These are phyloP conservation scores for Melinopterus prodromus DNA, from an alignment of 2,888 invertebrate genomes.

Conservation along the genomic window DNA sequence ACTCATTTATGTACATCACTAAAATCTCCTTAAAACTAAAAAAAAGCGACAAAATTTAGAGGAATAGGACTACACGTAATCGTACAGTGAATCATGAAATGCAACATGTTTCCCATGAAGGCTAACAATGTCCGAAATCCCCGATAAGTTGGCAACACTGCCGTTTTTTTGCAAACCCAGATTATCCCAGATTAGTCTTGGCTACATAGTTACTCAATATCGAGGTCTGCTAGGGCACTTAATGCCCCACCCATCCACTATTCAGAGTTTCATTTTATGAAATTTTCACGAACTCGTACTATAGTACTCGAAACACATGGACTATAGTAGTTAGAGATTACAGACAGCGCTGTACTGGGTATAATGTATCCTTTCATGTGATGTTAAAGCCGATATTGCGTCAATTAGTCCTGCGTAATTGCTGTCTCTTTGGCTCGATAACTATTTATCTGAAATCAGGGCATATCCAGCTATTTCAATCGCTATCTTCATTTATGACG, in stretches of 20 bases:
- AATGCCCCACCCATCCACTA: neutral
- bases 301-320: neutral
- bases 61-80: constrained; percentile 35
- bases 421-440: constrained; percentile 19
- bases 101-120: constrained; percentile 44
- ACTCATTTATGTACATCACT: too few relatives aligned
- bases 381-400: constrained; percentile 17
- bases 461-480: constrained; percentile 7
- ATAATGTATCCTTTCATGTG: constrained; percentile 10
- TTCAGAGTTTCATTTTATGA: neutral
- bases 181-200: constrained; percentile 50
- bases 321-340: neutral
- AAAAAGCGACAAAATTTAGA: too few relatives aligned
- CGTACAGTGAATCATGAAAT: constrained; percentile 36
- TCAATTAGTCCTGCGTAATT: constrained; percentile 23
- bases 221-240: constrained; percentile 33
- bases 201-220: constrained; percentile 51
- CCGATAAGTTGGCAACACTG: constrained; percentile 45
- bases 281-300: neutral
- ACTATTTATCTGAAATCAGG: constrained; percentile 19
- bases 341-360: neutral
- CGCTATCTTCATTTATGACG: constrained; percentile 21
- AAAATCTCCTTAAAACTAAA: too few relatives aligned
- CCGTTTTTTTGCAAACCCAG: constrained; percentile 41
- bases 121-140: constrained; percentile 47